Conservation (phyloP, 2,888 invertebrate species). For the Pyralis farinalis region DNA sequence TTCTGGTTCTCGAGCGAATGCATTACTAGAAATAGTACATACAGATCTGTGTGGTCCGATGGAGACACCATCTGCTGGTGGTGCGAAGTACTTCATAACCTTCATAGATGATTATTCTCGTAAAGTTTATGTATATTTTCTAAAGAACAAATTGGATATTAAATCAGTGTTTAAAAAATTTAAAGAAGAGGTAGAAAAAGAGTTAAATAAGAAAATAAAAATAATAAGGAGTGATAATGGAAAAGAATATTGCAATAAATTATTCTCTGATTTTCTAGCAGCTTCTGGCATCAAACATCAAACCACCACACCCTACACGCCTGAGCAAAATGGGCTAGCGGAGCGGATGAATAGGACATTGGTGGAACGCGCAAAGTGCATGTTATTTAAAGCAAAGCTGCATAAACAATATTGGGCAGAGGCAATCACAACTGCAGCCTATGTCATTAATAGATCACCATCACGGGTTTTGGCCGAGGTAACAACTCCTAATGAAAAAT, state of each 20-base stretch:
- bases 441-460: slow-evolving; percentile 5
- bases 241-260: slow-evolving; percentile 18
- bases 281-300: slow-evolving; percentile 30
- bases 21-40: slow-evolving; percentile 18
- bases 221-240: slow-evolving; percentile 20
- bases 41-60: slow-evolving; percentile 24
- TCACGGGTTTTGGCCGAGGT: neutral
- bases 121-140: too few species aligned
- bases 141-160: too few species aligned
- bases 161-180: too few species aligned
- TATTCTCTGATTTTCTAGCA: slow-evolving; percentile 14
- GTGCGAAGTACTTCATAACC: slow-evolving; percentile 17
- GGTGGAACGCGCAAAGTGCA: slow-evolving; percentile 9
- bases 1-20: slow-evolving; percentile 15
- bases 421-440: neutral
- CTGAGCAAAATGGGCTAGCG: slow-evolving; percentile 37
- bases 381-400: slow-evolving; percentile 6
- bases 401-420: slow-evolving; percentile 5
- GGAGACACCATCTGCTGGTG: slow-evolving; percentile 19
- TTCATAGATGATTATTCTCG: too few species aligned
- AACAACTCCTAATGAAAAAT: slow-evolving; percentile 6
- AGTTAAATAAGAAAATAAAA: slow-evolving; percentile 2
- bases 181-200: too few species aligned
- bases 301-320: slow-evolving; percentile 28
- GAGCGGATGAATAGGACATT: slow-evolving; percentile 30